Evolutionary conservation across 1,140 invertebrate species (phyloP).

Genomic region (Ceratosolen solmsi): DNA sequence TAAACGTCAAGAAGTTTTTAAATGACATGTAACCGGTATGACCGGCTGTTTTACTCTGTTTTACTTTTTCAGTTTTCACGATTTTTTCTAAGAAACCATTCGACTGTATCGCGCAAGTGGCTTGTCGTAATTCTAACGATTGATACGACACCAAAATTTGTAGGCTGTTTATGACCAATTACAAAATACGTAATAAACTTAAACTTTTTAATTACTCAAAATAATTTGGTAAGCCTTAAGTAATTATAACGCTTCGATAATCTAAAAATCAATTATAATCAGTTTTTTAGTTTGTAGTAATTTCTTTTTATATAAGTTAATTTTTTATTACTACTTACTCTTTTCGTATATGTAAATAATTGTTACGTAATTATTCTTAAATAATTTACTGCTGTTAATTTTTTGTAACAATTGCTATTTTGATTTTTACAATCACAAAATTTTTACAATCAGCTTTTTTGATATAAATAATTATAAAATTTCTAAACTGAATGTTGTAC

Average conservation of each 20-base stretch:
- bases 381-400: too few relatives aligned
- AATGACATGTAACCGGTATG: slow-evolving; percentile 30
- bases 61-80: slow-evolving; percentile 29
- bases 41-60: neutral
- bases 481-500: too few relatives aligned
- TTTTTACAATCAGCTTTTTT: too few relatives aligned
- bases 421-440: too few relatives aligned
- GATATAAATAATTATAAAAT: too few relatives aligned
- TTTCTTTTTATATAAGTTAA: too few relatives aligned
- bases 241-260: neutral
- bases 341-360: too few relatives aligned
- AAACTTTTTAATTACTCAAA: slow-evolving; percentile 13
- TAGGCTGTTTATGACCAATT: slow-evolving; percentile 28
- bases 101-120: neutral
- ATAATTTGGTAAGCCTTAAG: neutral
- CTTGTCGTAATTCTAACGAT: slow-evolving; percentile 40
- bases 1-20: slow-evolving; percentile 31
- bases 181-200: neutral
- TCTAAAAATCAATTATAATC: neutral
- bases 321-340: too few relatives aligned
- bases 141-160: slow-evolving; percentile 32
- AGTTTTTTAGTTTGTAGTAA: too few relatives aligned
- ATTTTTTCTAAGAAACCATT: slow-evolving; percentile 41
- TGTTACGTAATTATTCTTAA: too few relatives aligned
- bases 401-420: too few relatives aligned